Conservation (phyloP, 1,140 invertebrate genomes). For the Pseudomyrmex cubaensis region DNA sequence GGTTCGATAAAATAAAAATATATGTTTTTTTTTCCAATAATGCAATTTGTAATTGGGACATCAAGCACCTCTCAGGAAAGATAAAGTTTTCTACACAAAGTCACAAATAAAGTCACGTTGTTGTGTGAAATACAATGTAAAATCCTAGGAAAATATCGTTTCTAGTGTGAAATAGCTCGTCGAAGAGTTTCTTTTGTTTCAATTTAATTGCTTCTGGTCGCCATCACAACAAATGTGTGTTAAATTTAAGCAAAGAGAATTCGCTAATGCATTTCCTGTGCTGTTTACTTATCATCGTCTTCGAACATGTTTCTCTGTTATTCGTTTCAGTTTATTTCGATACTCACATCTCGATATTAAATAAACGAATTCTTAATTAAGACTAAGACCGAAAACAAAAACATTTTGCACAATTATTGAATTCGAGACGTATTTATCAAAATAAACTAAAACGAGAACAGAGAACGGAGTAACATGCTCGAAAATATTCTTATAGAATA, state of each 20-base stretch:
- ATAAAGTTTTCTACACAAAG: neutral
- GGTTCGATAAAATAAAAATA: neutral
- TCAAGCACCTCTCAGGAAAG: neutral
- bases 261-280: slow-evolving; percentile 14
- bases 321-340: neutral
- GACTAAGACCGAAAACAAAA: neutral
- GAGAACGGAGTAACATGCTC: too few relatives aligned
- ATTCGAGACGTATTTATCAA: too few relatives aligned
- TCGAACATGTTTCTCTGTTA: neutral
- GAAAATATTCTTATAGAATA: too few relatives aligned
- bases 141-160: slow-evolving; percentile 17
- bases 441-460: too few relatives aligned
- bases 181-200: slow-evolving; percentile 40
- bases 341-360: neutral
- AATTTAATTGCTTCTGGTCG: slow-evolving; percentile 17
- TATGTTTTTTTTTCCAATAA: neutral
- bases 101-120: slow-evolving; percentile 11
- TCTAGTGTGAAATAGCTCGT: slow-evolving; percentile 8
- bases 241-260: slow-evolving; percentile 31
- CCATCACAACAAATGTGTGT: neutral
- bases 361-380: neutral
- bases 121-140: neutral
- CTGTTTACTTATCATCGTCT: slow-evolving; percentile 4
- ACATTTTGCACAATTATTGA: neutral
- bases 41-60: neutral